Conservation (phyloP, 2,888 invertebrate genomes). For the Microplitis deprimator region DNA sequence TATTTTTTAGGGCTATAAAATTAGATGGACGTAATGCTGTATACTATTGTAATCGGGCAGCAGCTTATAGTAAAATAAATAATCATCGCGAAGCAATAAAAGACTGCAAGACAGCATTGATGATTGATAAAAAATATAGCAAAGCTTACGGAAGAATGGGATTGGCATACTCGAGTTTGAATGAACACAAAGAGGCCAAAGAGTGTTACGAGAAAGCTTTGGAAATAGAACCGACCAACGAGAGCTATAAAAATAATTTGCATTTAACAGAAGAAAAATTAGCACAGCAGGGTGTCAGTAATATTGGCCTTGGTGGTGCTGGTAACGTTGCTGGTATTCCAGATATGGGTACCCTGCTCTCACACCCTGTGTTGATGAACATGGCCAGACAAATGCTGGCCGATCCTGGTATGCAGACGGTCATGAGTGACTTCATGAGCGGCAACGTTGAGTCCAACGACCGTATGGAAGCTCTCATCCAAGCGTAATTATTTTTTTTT, state of each 20-base stretch:
- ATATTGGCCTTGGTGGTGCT: constrained; percentile 57
- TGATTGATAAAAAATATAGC: constrained; percentile 91
- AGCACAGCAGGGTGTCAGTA: constrained; percentile 57
- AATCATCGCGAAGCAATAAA: constrained; percentile 87
- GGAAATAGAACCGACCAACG: constrained; percentile 92
- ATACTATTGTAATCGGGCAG: constrained; percentile 97
- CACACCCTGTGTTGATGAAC: constrained; percentile 86
- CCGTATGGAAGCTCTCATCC: constrained; percentile 72
- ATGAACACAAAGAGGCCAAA: constrained; percentile 87
- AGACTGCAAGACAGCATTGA: constrained; percentile 92
- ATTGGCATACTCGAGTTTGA: constrained; percentile 87
- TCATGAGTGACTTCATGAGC: constrained; percentile 78
- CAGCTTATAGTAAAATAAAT: constrained; percentile 91
- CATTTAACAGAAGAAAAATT: constrained; percentile 83
- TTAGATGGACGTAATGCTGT: constrained; percentile 92
- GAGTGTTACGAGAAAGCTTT: constrained; percentile 90
- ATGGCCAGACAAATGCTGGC: constrained; percentile 89
- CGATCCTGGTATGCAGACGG: constrained; percentile 87
- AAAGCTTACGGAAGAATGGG: constrained; percentile 96
- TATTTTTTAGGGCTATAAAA: constrained; percentile 83
- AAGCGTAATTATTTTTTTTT: constrained; percentile 68
- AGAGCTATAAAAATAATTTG: constrained; percentile 90
- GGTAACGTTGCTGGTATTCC: constrained; percentile 52
- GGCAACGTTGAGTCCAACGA: constrained; percentile 61
- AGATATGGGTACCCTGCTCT: constrained; percentile 77